Conservation (phyloP, 2,797 vertebrate genomes). For the Darevskia nairensis region DNA sequence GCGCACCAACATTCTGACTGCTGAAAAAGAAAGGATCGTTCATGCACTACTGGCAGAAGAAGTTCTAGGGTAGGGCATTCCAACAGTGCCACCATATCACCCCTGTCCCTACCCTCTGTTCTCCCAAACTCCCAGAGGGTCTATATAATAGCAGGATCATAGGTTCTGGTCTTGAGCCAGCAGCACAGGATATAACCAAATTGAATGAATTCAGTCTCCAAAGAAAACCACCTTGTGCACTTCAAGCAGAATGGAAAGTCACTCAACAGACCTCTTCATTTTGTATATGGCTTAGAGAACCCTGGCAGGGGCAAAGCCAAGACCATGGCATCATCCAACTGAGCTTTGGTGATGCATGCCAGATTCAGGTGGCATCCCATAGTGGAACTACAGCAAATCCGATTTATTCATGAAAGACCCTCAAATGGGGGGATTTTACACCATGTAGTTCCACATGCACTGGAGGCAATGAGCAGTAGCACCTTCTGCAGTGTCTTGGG, state of each 20-base stretch:
- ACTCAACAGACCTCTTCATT: neutral
- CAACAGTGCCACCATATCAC: neutral
- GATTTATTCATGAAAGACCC: neutral
- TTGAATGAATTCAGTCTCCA: neutral
- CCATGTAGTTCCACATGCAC: neutral
- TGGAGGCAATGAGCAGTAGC: conserved; percentile 33
- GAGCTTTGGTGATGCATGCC: neutral
- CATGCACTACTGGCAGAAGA: neutral
- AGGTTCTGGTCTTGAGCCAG: neutral
- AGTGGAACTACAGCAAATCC: neutral
- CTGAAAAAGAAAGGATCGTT: neutral
- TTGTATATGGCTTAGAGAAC: neutral
- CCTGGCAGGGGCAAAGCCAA: neutral
- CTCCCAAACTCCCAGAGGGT: neutral
- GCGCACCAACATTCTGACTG: neutral
- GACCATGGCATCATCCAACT: neutral
- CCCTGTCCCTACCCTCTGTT: neutral
- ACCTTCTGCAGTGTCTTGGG: neutral
- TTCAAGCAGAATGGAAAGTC: neutral
- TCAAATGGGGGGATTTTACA: neutral
- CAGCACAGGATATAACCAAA: neutral
- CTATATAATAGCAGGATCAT: neutral
- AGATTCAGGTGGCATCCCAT: neutral
- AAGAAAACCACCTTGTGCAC: neutral
- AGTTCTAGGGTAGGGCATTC: neutral